phyloP scores from a whole-genome alignment of 2,888 invertebrate genomes.

The Philaethria dido region DNA sequence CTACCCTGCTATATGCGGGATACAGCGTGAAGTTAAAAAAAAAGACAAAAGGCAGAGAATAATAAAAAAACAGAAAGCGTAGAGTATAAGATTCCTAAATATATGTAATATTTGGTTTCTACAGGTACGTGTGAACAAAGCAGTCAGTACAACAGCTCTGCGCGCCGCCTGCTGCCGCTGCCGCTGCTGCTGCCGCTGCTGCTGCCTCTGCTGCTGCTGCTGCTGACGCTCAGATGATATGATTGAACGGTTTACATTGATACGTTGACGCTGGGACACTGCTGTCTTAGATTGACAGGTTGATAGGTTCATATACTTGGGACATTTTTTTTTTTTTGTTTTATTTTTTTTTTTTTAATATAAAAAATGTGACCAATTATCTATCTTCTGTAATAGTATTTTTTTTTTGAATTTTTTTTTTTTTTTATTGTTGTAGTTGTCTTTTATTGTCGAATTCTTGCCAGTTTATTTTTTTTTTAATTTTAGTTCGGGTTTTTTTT shows the following conservation, averaged over 20 bases:
- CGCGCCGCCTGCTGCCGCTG: conserved; percentile 48
- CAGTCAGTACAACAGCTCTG: conserved; percentile 73
- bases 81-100: too few relatives aligned
- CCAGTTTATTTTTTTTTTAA: not conserved
- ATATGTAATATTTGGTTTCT: too few relatives aligned
- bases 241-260: conserved; percentile 39
- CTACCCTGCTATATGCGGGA: too few relatives aligned
- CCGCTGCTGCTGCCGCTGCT: conserved; percentile 27
- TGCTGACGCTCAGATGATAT: conserved; percentile 42
- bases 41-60: too few relatives aligned
- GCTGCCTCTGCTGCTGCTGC: too few relatives aligned
- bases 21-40: too few relatives aligned
- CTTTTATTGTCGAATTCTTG: not conserved
- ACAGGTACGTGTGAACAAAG: conserved; percentile 80
- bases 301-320: not conserved
- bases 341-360: not conserved
- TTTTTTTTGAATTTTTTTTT: not conserved
- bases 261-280: conserved; percentile 4
- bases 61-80: too few relatives aligned
- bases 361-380: not conserved
- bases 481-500: not conserved
- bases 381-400: not conserved
- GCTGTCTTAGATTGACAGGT: conserved; percentile 17
- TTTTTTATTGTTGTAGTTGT: not conserved
- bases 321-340: not conserved